Evolutionary conservation across 2,797 vertebrate genomes (phyloP).

Genomic region (Rhodeus uyekii): DNA sequence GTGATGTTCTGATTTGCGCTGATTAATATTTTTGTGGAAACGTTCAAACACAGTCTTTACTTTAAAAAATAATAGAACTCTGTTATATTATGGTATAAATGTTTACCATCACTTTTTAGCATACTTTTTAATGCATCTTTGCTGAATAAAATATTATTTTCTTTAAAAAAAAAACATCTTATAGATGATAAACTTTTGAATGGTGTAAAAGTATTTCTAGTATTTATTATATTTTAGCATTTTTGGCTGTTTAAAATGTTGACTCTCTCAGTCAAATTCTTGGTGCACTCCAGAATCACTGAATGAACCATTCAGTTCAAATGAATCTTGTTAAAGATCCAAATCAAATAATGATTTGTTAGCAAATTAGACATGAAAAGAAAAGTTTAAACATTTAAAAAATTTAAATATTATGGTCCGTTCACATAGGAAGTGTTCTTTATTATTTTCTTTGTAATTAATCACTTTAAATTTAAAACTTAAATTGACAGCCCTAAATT

Average conservation of each 20-base stretch:
- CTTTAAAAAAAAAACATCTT: too few relatives aligned
- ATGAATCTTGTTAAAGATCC: background rate
- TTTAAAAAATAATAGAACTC: background rate
- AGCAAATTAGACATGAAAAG: background rate
- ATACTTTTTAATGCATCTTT: background rate
- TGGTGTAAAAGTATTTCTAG: background rate
- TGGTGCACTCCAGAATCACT: background rate
- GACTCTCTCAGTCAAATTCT: too few relatives aligned
- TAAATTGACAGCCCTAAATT: slow-evolving; percentile 34
- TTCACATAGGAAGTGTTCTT: background rate
- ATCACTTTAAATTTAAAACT: background rate
- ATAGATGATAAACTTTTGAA: background rate
- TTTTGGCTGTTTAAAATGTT: background rate
- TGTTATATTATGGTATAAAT: background rate
- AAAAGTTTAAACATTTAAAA: background rate
- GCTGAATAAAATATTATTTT: background rate
- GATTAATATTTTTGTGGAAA: background rate
- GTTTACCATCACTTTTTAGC: background rate
- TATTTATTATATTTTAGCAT: background rate
- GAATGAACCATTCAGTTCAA: background rate
- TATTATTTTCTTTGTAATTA: background rate
- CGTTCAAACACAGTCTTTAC: too few relatives aligned
- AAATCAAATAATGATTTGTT: background rate
- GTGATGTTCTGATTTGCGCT: background rate
- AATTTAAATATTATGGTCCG: background rate